Evolutionary conservation across 2,797 vertebrate genomes (phyloP), one percentile per base, ranked within the genome.

Genomic region (Meriones psammophilus): DNA sequence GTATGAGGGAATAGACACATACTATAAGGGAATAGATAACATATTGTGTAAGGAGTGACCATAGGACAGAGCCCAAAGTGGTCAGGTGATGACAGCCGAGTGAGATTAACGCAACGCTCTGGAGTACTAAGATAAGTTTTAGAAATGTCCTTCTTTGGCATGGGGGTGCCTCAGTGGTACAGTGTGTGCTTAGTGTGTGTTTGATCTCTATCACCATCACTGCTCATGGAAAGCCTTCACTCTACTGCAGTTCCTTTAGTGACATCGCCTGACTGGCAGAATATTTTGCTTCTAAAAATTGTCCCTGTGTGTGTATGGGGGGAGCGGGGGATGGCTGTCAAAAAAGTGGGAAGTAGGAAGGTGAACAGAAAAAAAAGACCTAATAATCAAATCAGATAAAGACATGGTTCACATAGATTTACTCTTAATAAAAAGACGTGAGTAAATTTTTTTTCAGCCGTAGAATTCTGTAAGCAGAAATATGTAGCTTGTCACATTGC

Each of bases 391-490:
- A 17, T 76, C 77, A 58, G 33, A 36, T 80, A 74, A 89, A 83
- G 89, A 30, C 26, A 54, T 42, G 39, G 60, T 86, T 93, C 1
- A 13, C 36, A 76, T 50, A 20, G n/a, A 78, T 81, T 78, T 94
- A 42, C 18, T 78, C 17, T 74, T 60, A 74, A 50, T 26, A 36
- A 77, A 64, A n/a, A 28, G 30, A 58, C 14, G 20, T 54, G 46
- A 30, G 9, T 33, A 33, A 4, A 17, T 7, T 62, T 42, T 42
- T 62, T 33, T 8, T 3, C 3, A 30, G 9, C 33, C 17, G 74
- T 97, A 97, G 50, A 92, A 56, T 42, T 36, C 46, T 73, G 26
- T 39, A 78, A 84, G 58, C 54, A 54, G 22, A 68, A 50, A 92
- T 20, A 14, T 66, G 69, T 76, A 76, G 88, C 84, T 91, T 88